Conservation (phyloP, 2,888 invertebrate species). For the Nymphalis c-album region DNA sequence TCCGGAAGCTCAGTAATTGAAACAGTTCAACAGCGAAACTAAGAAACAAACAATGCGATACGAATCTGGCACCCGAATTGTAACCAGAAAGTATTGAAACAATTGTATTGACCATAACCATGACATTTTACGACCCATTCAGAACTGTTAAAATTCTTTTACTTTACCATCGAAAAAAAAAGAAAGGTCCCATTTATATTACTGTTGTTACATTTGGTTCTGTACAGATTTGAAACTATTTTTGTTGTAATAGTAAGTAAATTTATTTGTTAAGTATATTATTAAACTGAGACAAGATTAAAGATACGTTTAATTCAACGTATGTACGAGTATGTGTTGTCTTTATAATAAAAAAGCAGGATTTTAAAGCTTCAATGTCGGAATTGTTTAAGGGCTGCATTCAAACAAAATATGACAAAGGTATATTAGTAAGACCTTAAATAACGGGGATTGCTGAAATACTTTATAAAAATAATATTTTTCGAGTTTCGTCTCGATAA, state of each 20-base stretch:
- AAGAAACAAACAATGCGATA: constrained; percentile 50
- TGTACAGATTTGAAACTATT: neutral
- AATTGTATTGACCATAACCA: constrained; percentile 59
- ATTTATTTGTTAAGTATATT: no score
- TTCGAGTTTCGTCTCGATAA: neutral
- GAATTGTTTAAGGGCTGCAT: no score
- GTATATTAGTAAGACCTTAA: no score
- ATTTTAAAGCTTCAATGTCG: no score
- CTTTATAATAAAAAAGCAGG: no score
- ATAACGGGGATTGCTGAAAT: no score
- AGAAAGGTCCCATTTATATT: constrained; percentile 35
- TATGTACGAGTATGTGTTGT: no score
- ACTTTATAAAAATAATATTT: neutral
- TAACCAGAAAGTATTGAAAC: constrained; percentile 58
- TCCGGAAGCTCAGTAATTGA: constrained; percentile 64
- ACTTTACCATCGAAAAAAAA: constrained; percentile 51
- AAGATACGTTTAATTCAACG: no score
- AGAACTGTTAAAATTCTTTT: constrained; percentile 41
- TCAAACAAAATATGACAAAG: no score
- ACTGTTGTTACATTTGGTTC: constrained; percentile 13
- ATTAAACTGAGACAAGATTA: no score
- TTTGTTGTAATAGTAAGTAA: no score
- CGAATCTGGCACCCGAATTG: constrained; percentile 57
- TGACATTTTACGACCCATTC: constrained; percentile 56
- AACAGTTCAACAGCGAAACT: constrained; percentile 55